Conservation (phyloP, 2,797 vertebrate species). For the Ctenopoma multispine region DNA sequence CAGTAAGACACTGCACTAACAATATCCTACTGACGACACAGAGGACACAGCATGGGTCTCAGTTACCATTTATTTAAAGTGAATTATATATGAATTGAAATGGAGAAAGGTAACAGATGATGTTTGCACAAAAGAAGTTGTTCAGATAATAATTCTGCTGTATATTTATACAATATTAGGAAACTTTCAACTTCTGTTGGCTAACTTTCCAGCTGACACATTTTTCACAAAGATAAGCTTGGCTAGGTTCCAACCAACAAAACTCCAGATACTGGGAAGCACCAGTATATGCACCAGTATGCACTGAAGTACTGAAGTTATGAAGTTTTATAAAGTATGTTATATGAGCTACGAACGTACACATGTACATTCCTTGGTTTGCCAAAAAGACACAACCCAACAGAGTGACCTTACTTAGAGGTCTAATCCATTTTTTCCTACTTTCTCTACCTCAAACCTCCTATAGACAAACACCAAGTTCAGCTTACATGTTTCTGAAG, state of each 20-base stretch:
- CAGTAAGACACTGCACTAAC: constrained; percentile 78
- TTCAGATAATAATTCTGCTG: constrained; percentile 8
- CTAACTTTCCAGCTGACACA: constrained; percentile 37
- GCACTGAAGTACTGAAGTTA: not conserved
- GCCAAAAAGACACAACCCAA: not conserved
- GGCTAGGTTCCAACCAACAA: not conserved
- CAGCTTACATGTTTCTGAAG: too few relatives aligned
- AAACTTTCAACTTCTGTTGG: constrained; percentile 35
- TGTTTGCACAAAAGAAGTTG: constrained; percentile 23
- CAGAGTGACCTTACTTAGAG: not conserved
- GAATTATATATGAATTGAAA: constrained; percentile 63
- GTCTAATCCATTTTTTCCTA: too few relatives aligned
- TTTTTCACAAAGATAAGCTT: not conserved
- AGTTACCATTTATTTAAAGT: constrained; percentile 58
- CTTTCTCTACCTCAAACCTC: not conserved
- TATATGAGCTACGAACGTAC: not conserved
- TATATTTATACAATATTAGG: not conserved
- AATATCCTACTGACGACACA: constrained; percentile 65
- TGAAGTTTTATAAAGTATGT: not conserved
- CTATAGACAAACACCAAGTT: not conserved
- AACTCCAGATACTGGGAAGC: constrained; percentile 1
- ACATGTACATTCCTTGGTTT: not conserved
- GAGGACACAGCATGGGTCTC: constrained; percentile 51
- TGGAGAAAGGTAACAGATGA: constrained; percentile 29
- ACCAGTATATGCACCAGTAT: too few relatives aligned